Evolutionary conservation across 1,140 invertebrate species (phyloP).

Genomic region (Ceratina calcarata): DNA sequence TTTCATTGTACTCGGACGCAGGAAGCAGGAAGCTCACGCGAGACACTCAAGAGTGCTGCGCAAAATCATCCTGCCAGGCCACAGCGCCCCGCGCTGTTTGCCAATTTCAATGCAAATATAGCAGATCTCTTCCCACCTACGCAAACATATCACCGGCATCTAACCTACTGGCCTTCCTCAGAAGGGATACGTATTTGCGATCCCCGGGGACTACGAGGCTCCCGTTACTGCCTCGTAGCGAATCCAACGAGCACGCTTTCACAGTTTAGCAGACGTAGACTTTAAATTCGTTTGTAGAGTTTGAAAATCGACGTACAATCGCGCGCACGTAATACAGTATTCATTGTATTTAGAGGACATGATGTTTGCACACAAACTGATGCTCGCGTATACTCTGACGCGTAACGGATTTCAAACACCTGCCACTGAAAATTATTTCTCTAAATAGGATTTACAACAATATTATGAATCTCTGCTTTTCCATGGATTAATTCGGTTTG

Average conservation of each 20-base stretch:
- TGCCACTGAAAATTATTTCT: too few species aligned
- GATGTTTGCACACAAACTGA: too few species aligned
- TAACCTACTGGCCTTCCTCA: conserved; percentile 57
- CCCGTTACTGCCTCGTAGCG: conserved; percentile 20
- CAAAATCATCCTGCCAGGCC: too few species aligned
- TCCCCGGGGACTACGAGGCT: conserved; percentile 41
- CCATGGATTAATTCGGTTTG: too few species aligned
- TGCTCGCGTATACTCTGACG: too few species aligned
- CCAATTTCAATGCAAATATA: conserved; percentile 74
- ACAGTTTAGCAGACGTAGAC: conserved; percentile 16
- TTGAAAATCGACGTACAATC: neutral
- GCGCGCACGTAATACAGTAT: too few species aligned
- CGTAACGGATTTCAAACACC: too few species aligned
- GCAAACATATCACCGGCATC: conserved; percentile 59
- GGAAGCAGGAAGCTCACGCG: conserved; percentile 25
- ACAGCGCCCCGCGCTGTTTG: conserved; percentile 55
- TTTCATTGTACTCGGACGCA: conserved; percentile 4
- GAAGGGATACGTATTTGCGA: conserved; percentile 47
- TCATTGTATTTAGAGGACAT: too few species aligned
- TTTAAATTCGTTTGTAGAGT: neutral
- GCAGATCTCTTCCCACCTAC: conserved; percentile 54
- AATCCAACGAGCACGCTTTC: conserved; percentile 28
- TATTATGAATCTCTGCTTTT: too few species aligned
- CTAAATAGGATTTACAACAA: too few species aligned
- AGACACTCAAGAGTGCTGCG: neutral